phyloP scores from a whole-genome alignment of 2,888 invertebrate species.

The Elysia crispata region DNA sequence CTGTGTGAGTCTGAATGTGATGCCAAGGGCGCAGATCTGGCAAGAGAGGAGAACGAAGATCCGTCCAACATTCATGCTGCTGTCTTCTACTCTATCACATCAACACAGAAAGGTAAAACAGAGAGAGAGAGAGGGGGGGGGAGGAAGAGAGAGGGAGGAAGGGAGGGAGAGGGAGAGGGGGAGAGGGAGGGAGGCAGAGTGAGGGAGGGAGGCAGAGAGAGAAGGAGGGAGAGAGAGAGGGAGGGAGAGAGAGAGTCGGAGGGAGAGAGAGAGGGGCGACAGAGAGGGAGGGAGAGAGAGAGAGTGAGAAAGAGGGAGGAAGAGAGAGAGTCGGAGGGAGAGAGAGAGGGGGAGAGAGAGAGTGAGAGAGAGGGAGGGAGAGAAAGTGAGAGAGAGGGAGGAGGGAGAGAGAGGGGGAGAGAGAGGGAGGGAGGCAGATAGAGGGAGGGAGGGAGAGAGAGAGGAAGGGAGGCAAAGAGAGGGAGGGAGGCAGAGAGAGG shows the following conservation, averaged over 20 bases:
- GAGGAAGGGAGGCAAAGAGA: not conserved
- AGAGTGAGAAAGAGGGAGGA: not conserved
- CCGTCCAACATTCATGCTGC: not conserved
- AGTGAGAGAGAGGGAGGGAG: too few relatives aligned
- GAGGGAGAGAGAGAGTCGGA: too few relatives aligned
- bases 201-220: too few relatives aligned
- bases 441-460: not conserved
- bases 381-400: too few relatives aligned
- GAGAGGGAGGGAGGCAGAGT: not conserved
- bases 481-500: not conserved
- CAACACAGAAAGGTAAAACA: too few relatives aligned
- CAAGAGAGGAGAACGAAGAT: not conserved
- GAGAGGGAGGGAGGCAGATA: not conserved
- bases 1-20: not conserved
- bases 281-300: not conserved
- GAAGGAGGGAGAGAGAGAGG: too few relatives aligned
- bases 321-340: not conserved
- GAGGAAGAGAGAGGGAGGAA: not conserved
- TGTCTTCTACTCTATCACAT: too few relatives aligned
- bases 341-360: not conserved
- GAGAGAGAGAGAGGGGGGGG: not conserved
- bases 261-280: too few relatives aligned
- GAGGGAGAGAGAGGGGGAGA: not conserved
- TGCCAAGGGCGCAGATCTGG: too few relatives aligned
- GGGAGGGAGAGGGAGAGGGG: not conserved